A percentile compares a stretch with the other conserved stretches of the same genome.
These are phyloP conservation scores for Tylochromis polylepis DNA, from an alignment of 2,113 vertebrate species.

Conservation along the genomic window DNA sequence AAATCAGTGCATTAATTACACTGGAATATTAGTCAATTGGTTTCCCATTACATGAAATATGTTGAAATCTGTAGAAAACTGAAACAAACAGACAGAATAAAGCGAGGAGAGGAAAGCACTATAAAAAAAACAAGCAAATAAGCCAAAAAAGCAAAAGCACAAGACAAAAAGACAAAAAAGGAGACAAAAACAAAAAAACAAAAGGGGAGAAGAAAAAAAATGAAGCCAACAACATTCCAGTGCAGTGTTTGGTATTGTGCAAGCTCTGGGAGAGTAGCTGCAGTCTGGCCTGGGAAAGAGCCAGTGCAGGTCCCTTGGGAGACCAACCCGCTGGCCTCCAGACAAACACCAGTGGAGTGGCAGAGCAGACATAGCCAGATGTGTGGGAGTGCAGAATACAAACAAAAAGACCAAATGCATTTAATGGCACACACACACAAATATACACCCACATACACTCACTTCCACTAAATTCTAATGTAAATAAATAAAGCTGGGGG, in stretches of 20 bases:
- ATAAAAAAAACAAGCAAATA: background rate
- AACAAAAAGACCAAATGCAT: background rate
- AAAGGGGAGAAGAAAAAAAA: background rate
- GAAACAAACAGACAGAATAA: background rate
- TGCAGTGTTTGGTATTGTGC: conserved; percentile 37
- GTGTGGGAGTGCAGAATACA: conserved; percentile 20
- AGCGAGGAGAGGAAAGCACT: background rate
- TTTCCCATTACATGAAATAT: background rate
- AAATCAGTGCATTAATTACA: background rate
- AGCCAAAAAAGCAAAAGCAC: background rate
- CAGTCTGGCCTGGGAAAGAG: conserved; percentile 57
- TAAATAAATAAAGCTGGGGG: background rate
- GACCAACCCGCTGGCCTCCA: conserved; percentile 10
- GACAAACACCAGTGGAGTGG: conserved; percentile 45
- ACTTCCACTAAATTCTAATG: background rate
- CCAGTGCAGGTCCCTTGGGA: conserved; percentile 34
- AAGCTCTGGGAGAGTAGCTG: conserved; percentile 49
- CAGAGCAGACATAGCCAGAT: conserved; percentile 37
- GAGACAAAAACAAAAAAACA: background rate
- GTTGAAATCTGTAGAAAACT: background rate
- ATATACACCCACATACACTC: background rate
- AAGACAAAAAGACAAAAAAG: background rate
- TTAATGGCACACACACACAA: background rate
- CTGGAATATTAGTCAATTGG: background rate
- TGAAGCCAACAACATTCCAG: conserved; percentile 51